Evolutionary conservation across 2,113 vertebrate genomes (phyloP).

Genomic region (Donacobius atricapilla): DNA sequence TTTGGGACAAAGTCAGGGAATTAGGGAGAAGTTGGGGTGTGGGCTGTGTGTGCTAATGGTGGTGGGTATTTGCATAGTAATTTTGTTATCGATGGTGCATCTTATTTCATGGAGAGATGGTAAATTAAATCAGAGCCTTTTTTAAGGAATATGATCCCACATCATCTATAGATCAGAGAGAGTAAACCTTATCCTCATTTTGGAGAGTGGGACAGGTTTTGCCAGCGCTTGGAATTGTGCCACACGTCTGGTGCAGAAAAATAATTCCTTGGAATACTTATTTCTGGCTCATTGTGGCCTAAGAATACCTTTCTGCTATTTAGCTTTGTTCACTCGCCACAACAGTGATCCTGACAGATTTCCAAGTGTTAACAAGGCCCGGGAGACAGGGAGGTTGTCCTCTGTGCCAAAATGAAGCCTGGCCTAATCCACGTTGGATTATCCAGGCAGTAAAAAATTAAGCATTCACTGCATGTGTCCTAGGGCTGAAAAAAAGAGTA

Average conservation of each 20-base stretch:
- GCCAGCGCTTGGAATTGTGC: not conserved
- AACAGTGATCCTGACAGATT: not conserved
- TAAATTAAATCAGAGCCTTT: not conserved
- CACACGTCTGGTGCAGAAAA: not conserved
- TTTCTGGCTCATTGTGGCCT: not conserved
- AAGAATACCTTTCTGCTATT: slow-evolving; percentile 34
- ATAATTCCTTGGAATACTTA: not conserved
- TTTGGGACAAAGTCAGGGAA: not conserved
- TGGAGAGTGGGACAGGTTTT: not conserved
- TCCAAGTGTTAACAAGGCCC: slow-evolving; percentile 27
- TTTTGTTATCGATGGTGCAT: not conserved
- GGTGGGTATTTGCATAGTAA: not conserved
- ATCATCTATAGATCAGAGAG: not conserved
- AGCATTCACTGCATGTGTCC: not conserved
- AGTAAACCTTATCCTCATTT: not conserved
- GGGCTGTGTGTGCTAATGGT: not conserved
- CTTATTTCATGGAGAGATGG: not conserved
- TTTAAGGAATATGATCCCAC: not conserved
- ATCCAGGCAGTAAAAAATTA: not conserved
- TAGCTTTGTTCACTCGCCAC: not conserved
- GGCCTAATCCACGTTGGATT: not conserved
- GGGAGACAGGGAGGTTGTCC: not conserved
- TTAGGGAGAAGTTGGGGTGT: no score
- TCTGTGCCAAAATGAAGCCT: not conserved
- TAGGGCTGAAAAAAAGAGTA: not conserved